phyloP scores from a whole-genome alignment of 1,140 invertebrate genomes.

The Diorhabda sublineata region DNA sequence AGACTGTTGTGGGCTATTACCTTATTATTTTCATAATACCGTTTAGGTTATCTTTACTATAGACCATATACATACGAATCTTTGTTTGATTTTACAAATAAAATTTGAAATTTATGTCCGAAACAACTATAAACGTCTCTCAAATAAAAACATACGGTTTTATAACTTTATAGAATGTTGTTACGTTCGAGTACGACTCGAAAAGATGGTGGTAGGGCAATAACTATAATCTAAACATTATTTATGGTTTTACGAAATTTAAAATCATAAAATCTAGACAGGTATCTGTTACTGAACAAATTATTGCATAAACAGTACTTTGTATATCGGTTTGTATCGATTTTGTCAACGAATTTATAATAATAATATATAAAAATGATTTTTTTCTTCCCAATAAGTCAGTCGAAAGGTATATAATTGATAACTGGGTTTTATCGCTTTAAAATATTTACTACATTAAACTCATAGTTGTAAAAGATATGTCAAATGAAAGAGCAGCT shows the following conservation, averaged over 20 bases:
- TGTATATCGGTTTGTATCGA: no score
- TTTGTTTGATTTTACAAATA: neutral
- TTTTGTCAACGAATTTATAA: no score
- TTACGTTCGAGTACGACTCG: neutral
- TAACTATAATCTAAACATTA: constrained; percentile 1
- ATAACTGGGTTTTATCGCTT: no score
- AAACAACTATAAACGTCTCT: neutral
- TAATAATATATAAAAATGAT: no score
- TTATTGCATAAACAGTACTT: no score
- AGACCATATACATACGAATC: constrained; percentile 1
- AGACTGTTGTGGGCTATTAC: no score
- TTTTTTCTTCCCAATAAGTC: no score
- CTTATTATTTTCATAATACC: neutral
- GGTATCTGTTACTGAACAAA: neutral
- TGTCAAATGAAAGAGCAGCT: no score
- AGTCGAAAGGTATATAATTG: no score
- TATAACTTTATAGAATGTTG: constrained; percentile 3
- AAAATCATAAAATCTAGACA: neutral
- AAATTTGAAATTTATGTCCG: neutral
- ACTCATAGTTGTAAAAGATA: no score
- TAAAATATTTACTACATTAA: no score
- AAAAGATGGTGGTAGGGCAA: neutral
- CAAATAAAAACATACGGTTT: neutral
- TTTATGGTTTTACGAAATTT: constrained; percentile 1
- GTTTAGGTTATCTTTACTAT: constrained; percentile 1